A percentile compares a stretch with the other conserved stretches of the same genome.
These are phyloP conservation scores for Ophiothrix spiculata DNA, from an alignment of 35 echinoderm and acorn worm species.

Conservation along the genomic window DNA sequence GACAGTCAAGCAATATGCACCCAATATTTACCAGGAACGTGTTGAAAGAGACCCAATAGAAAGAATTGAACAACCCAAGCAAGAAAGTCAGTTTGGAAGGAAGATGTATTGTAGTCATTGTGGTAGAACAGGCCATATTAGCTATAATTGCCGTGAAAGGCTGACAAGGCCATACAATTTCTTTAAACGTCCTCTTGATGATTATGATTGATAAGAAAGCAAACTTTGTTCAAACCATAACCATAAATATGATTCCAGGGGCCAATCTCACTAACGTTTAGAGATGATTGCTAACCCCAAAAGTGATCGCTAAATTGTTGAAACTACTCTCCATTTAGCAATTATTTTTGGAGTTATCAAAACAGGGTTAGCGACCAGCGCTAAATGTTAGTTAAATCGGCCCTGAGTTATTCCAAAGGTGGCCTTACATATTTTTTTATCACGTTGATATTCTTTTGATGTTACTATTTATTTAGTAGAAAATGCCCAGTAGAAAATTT, in stretches of 20 bases:
- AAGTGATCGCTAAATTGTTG: neutral
- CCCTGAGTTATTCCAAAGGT: too few relatives aligned
- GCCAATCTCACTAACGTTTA: neutral
- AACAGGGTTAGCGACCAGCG: too few relatives aligned
- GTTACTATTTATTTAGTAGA: too few relatives aligned
- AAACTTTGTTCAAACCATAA: too few relatives aligned
- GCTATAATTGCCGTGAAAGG: neutral
- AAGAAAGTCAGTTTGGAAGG: neutral
- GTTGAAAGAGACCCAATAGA: neutral
- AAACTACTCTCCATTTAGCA: neutral
- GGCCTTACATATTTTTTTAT: too few relatives aligned
- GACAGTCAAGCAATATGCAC: slow-evolving; percentile 21
- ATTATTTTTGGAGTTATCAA: neutral
- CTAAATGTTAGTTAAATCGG: too few relatives aligned
- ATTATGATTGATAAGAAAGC: neutral
- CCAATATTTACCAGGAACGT: neutral
- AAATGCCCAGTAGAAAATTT: too few relatives aligned
- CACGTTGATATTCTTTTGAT: too few relatives aligned
- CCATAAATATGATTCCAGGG: neutral
- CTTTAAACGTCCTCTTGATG: neutral
- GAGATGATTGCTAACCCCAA: neutral
- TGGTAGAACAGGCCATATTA: slow-evolving; percentile 3
- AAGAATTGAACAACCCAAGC: neutral
- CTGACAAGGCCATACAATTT: slow-evolving; percentile 6
- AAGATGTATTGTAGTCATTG: slow-evolving; percentile 18